Evolutionary conservation across 2,797 vertebrate genomes (phyloP).

Genomic region (Basileuterus tristriatus): DNA sequence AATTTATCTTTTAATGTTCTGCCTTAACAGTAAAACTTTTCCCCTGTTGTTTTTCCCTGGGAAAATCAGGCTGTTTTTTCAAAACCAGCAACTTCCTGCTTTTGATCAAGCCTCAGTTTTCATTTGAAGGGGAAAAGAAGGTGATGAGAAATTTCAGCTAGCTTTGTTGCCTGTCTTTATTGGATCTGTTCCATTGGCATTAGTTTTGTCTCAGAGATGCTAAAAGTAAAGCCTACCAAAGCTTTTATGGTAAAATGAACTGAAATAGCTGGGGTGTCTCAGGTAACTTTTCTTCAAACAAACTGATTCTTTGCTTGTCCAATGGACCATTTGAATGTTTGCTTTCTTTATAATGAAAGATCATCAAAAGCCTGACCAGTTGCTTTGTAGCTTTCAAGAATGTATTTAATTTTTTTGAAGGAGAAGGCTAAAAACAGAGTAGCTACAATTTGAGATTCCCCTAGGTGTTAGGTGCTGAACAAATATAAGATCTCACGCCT

Average conservation of each 20-base stretch:
- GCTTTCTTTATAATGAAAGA: background rate
- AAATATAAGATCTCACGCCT: background rate
- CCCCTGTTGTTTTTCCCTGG: background rate
- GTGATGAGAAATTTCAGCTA: background rate
- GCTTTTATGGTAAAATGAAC: background rate
- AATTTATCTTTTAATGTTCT: background rate
- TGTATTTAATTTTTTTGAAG: background rate
- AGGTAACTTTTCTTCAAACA: background rate
- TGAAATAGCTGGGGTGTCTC: background rate
- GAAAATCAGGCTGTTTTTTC: background rate
- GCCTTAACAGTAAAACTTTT: background rate
- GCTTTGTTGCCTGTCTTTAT: background rate
- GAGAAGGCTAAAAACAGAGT: background rate
- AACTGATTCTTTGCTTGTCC: background rate
- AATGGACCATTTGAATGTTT: background rate
- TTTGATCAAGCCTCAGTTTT: background rate
- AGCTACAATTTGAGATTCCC: background rate
- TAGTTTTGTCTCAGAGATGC: background rate
- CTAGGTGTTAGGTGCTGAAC: background rate
- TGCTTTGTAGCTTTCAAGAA: background rate
- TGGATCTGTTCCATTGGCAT: background rate
- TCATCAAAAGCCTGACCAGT: background rate
- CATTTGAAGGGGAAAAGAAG: background rate
- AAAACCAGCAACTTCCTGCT: background rate
- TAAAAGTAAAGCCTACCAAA: conserved; percentile 7